Conservation (phyloP, 2,888 invertebrate species). For the Hypolimnas misippus region DNA sequence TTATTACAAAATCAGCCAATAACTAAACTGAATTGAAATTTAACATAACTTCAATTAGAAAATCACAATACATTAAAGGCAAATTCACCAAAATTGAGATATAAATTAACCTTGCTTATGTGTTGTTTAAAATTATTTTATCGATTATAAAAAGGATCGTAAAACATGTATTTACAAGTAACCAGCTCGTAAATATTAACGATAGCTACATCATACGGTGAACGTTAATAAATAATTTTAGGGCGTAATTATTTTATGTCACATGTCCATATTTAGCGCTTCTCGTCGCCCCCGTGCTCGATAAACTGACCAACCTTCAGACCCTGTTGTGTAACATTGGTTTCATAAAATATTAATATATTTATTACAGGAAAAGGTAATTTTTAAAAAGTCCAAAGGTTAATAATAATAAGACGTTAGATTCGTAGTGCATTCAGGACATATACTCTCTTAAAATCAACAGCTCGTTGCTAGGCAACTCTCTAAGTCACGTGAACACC, state of each 20-base stretch:
- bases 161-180: slow-evolving; percentile 10
- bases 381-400: no score
- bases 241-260: slow-evolving; percentile 11
- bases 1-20: no score
- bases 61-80: neutral
- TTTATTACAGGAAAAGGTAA: no score
- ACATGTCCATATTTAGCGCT: slow-evolving; percentile 14
- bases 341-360: no score
- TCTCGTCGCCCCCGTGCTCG: slow-evolving; percentile 13
- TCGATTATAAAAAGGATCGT: slow-evolving; percentile 3
- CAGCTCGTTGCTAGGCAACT: no score
- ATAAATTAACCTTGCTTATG: neutral
- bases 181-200: slow-evolving; percentile 10
- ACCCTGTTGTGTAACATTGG: neutral
- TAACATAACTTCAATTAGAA: no score
- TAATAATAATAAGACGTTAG: no score
- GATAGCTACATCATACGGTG: neutral
- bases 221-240: slow-evolving; percentile 1
- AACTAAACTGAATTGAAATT: no score
- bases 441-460: no score
- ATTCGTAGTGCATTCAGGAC: no score
- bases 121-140: neutral
- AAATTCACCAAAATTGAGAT: neutral
- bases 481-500: no score
- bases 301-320: slow-evolving; percentile 5